Percentiles rank a stretch among this genome's conserved stretches.
Evolutionary conservation across 2,797 vertebrate species (phyloP).

Genomic region (Carduelis carduelis): DNA sequence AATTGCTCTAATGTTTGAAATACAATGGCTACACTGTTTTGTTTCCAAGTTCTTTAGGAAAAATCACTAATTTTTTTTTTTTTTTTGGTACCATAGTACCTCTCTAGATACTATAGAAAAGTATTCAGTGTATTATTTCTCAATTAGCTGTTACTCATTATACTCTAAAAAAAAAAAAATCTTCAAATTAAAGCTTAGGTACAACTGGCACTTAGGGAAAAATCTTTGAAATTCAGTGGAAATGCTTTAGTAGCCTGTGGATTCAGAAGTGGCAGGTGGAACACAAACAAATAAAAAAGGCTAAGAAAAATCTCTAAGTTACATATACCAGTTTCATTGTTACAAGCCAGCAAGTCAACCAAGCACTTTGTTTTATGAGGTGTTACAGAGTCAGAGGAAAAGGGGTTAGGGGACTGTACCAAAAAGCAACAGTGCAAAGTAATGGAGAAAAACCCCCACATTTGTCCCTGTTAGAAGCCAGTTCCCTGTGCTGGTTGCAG

Average conservation of each 20-base stretch:
- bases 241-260: background rate
- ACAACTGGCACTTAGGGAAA: background rate
- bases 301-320: background rate
- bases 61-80: background rate
- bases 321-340: background rate
- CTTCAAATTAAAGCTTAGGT: background rate
- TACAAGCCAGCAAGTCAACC: background rate
- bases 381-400: background rate
- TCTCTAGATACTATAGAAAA: conserved; percentile 7
- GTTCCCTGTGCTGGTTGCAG: background rate
- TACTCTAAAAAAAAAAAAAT: background rate
- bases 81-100: background rate
- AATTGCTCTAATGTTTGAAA: conserved; percentile 62
- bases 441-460: fast-evolving
- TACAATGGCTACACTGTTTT: conserved; percentile 55
- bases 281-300: background rate
- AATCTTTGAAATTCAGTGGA: background rate
- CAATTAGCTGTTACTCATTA: conserved; percentile 3
- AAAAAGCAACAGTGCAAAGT: background rate
- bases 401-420: background rate
- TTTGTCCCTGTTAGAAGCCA: background rate
- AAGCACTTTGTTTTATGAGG: conserved; percentile 8
- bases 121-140: background rate
- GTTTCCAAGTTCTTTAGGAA: conserved; percentile 48
- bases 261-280: background rate